A percentile compares a stretch with the other conserved stretches of the same genome.
These are phyloP conservation scores for Lepidurus couesii DNA, from an alignment of 1,140 invertebrate genomes.

Conservation along the genomic window DNA sequence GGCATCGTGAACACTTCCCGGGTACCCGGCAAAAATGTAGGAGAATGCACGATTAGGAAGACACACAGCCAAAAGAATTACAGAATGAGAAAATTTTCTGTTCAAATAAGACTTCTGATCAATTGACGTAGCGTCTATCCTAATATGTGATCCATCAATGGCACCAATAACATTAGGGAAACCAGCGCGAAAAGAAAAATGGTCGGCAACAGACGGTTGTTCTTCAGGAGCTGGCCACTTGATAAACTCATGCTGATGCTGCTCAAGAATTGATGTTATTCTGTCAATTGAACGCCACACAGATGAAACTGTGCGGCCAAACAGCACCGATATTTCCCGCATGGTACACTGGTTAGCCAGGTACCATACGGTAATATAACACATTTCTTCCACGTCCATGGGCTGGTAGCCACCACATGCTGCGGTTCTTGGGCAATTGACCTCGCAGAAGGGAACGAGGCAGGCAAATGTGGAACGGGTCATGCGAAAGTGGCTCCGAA, in stretches of 20 bases:
- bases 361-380: not conserved
- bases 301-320: not conserved
- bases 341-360: too few relatives aligned
- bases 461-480: too few relatives aligned
- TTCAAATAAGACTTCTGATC: constrained; percentile 32
- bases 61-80: constrained; percentile 26
- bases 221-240: constrained; percentile 12
- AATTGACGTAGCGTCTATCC: constrained; percentile 24
- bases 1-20: constrained; percentile 33
- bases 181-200: constrained; percentile 25
- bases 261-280: not conserved
- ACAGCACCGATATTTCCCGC: not conserved
- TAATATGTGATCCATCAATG: constrained; percentile 32
- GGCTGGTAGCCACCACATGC: too few relatives aligned
- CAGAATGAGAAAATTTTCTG: constrained; percentile 27
- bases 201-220: not conserved
- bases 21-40: constrained; percentile 29
- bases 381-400: not conserved
- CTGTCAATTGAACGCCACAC: not conserved
- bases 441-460: too few relatives aligned
- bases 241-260: not conserved
- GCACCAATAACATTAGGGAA: constrained; percentile 25
- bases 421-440: too few relatives aligned
- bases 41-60: not conserved
- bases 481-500: too few relatives aligned